These are phyloP conservation scores for Odocoileus virginianus DNA, from an alignment of 2,113 vertebrate genomes.

Conservation along the genomic window DNA sequence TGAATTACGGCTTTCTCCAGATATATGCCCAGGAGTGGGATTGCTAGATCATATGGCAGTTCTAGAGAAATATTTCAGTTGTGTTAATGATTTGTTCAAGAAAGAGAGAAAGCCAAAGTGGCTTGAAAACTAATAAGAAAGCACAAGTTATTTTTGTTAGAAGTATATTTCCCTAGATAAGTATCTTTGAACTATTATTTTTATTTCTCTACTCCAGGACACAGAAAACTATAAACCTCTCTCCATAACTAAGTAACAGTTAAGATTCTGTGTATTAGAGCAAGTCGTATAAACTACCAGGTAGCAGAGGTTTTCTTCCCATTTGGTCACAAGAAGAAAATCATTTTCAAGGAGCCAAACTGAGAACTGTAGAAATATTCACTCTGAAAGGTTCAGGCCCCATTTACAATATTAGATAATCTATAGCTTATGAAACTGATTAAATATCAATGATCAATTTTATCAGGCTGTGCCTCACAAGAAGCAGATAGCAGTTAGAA, in stretches of 20 bases:
- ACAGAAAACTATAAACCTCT: background rate
- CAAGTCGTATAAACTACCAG: background rate
- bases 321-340: constrained; percentile 5
- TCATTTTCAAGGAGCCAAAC: background rate
- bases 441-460: background rate
- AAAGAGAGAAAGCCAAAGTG: background rate
- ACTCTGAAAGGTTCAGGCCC: background rate
- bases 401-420: constrained; percentile 46
- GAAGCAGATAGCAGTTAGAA: background rate
- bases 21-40: background rate
- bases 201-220: background rate
- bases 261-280: background rate
- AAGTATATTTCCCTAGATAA: background rate
- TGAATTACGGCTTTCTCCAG: background rate
- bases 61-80: background rate
- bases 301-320: constrained; percentile 2
- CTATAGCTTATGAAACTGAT: background rate
- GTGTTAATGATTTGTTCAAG: background rate
- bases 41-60: background rate
- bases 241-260: background rate
- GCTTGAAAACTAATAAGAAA: background rate
- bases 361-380: background rate
- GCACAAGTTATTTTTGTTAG: background rate
- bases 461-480: background rate
- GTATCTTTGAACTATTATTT: constrained; percentile 11